Evolutionary conservation across 2,113 vertebrate species (phyloP).

Genomic region (Pelusios castaneus): DNA sequence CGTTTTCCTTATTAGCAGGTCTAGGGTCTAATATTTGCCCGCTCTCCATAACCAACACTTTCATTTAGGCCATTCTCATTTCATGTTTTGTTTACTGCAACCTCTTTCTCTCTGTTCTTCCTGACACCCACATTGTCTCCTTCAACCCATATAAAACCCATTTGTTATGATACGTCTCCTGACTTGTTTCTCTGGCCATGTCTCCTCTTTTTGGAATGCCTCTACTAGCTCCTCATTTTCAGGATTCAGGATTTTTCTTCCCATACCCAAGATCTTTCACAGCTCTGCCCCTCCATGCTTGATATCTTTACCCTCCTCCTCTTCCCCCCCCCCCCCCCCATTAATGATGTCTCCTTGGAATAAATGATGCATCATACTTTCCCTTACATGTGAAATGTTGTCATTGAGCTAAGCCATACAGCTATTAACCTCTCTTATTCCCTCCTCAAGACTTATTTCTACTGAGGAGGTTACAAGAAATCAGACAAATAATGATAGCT

Average conservation of each 20-base stretch:
- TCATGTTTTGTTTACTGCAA: neutral
- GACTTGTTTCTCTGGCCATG: neutral
- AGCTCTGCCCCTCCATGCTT: neutral
- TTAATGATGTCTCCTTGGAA: neutral
- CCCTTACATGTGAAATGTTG: neutral
- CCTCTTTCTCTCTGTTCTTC: accelerated
- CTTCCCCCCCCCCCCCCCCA: too few relatives aligned
- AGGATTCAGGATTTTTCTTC: neutral
- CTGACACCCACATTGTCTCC: too few relatives aligned
- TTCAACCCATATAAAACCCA: neutral
- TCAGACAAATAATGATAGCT: neutral
- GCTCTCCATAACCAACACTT: neutral
- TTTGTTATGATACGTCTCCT: too few relatives aligned
- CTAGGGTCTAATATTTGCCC: neutral
- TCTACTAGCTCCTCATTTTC: neutral
- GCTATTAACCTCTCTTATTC: neutral
- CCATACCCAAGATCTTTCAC: neutral
- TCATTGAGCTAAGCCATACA: neutral
- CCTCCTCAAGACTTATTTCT: neutral
- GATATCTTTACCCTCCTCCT: neutral
- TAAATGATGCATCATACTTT: neutral
- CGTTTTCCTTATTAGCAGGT: neutral
- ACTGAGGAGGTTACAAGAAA: neutral
- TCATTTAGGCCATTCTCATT: neutral
- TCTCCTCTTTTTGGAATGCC: neutral